phyloP scores from a whole-genome alignment of 2,888 invertebrate genomes.

The Alentia gelatinosa region DNA sequence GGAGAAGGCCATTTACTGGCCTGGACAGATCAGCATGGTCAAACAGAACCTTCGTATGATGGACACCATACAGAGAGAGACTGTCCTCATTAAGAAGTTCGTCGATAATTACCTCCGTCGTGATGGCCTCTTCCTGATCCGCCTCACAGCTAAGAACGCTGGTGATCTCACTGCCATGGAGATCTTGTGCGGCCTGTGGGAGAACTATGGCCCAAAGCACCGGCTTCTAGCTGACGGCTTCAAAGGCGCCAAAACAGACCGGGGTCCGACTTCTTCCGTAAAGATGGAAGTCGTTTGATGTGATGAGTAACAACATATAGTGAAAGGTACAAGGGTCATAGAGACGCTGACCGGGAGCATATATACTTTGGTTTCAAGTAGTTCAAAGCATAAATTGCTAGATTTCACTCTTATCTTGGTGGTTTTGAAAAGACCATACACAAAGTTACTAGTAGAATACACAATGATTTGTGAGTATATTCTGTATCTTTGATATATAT shows the following conservation, averaged over 20 bases:
- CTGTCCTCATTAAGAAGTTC: conserved; percentile 72
- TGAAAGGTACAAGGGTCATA: background rate
- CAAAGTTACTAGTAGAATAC: background rate
- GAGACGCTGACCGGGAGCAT: background rate
- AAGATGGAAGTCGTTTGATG: conserved; percentile 54
- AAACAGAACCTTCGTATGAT: conserved; percentile 57
- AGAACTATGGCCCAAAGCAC: conserved; percentile 70
- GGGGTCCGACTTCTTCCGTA: background rate
- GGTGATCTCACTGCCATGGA: conserved; percentile 76
- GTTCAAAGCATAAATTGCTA: too few relatives aligned
- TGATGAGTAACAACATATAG: background rate
- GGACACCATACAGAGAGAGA: conserved; percentile 67
- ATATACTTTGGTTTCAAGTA: too few relatives aligned
- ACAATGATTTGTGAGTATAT: background rate
- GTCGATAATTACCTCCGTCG: conserved; percentile 75
- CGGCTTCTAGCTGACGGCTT: conserved; percentile 38
- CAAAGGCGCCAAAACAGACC: conserved; percentile 30
- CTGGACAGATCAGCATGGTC: conserved; percentile 58
- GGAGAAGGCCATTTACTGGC: conserved; percentile 55
- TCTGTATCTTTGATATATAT: background rate
- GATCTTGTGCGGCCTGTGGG: conserved; percentile 72
- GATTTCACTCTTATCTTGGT: background rate
- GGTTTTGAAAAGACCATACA: background rate
- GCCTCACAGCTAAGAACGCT: conserved; percentile 78
- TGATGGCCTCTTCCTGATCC: conserved; percentile 78